A percentile compares a stretch with the other conserved stretches of the same genome.
Conservation (phyloP, 2,113 vertebrate species). For the Semnornis frantzii region DNA sequence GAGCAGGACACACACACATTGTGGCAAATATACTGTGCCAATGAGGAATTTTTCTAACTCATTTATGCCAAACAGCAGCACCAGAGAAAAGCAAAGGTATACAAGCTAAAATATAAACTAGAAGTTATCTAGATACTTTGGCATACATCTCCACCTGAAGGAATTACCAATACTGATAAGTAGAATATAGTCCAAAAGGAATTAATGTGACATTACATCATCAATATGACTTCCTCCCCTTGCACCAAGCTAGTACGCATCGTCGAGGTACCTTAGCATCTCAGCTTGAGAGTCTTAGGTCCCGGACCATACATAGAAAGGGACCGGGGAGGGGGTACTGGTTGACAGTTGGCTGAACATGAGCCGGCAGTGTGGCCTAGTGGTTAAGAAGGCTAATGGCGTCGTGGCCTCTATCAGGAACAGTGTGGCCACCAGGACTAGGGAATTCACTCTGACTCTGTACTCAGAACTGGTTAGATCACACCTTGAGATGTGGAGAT, state of each 20-base stretch:
- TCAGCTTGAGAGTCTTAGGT: not conserved
- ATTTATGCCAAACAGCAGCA: not conserved
- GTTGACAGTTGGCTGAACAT: too few relatives aligned
- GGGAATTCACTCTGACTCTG: too few relatives aligned
- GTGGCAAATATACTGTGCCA: too few relatives aligned
- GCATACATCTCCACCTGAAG: not conserved
- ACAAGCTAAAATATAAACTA: not conserved
- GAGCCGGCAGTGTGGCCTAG: too few relatives aligned
- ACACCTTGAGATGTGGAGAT: too few relatives aligned
- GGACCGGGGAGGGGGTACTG: too few relatives aligned
- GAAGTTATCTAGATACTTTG: not conserved
- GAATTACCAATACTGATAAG: not conserved
- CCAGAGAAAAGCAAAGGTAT: not conserved
- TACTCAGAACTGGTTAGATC: too few relatives aligned
- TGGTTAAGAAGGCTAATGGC: too few relatives aligned
- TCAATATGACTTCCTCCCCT: rapidly evolving
- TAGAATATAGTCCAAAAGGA: not conserved
- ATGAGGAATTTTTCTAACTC: rapidly evolving
- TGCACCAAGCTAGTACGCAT: rapidly evolving
- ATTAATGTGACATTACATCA: not conserved
- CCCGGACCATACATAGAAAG: not conserved
- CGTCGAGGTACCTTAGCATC: too few relatives aligned
- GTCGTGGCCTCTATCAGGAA: too few relatives aligned
- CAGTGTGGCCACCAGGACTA: too few relatives aligned
- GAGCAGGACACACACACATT: too few relatives aligned